Percentiles rank a stretch among this genome's conserved stretches.
Evolutionary conservation across 2,113 vertebrate species (phyloP).

Genomic region (Phycodurus eques): DNA sequence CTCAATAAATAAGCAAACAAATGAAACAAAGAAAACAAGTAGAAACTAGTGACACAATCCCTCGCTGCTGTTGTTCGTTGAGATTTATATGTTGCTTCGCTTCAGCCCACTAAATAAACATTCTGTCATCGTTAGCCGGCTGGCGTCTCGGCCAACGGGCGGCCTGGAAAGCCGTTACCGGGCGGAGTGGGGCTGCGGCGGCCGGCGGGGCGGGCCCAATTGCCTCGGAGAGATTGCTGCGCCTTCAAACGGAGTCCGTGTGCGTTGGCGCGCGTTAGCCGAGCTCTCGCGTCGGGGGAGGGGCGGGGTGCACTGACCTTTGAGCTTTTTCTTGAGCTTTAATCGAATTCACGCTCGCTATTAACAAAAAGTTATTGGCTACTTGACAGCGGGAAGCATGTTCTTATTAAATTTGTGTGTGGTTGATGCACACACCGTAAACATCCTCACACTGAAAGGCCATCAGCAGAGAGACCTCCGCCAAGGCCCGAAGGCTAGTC

Average conservation of each 20-base stretch:
- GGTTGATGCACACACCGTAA: background rate
- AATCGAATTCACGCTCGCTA: background rate
- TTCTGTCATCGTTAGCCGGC: slow-evolving; percentile 68
- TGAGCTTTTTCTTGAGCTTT: slow-evolving; percentile 3
- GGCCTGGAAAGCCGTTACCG: slow-evolving; percentile 59
- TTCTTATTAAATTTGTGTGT: background rate
- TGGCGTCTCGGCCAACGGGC: slow-evolving; percentile 54
- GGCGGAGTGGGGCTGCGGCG: slow-evolving; percentile 45
- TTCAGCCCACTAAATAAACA: slow-evolving; percentile 68
- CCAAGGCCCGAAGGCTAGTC: background rate
- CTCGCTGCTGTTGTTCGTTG: background rate
- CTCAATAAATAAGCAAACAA: background rate
- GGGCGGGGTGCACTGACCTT: background rate
- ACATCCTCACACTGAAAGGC: background rate
- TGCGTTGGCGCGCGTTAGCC: slow-evolving; percentile 34
- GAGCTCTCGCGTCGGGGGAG: background rate
- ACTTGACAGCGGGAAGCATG: background rate
- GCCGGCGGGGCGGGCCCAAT: slow-evolving; percentile 57
- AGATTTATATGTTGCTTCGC: slow-evolving; percentile 47
- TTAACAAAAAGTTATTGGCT: background rate
- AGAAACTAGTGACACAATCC: slow-evolving; percentile 11
- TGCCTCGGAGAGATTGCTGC: slow-evolving; percentile 60
- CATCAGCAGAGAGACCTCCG: background rate
- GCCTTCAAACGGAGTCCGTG: slow-evolving; percentile 42
- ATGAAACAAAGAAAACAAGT: slow-evolving; percentile 11